These are phyloP conservation scores for Ferdinandea cuprea DNA, from an alignment of 2,888 invertebrate genomes.

Conservation along the genomic window DNA sequence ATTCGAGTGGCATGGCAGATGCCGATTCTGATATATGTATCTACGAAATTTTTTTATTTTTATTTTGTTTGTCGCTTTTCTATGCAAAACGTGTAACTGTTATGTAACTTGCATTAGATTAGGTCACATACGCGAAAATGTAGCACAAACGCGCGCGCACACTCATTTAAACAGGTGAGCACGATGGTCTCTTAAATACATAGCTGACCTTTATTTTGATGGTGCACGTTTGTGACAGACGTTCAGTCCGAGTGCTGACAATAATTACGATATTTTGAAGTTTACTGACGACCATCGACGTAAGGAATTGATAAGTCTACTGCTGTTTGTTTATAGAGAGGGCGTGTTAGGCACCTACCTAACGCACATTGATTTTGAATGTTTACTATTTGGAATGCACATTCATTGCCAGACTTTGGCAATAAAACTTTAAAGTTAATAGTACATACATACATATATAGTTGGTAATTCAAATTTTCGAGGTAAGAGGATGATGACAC, in stretches of 20 bases:
- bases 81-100: constrained; percentile 71
- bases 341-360: constrained; percentile 45
- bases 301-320: constrained; percentile 6
- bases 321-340: constrained; percentile 8
- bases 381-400: constrained; percentile 47
- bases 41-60: too few species aligned
- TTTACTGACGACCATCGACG: constrained; percentile 37
- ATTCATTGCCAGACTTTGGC: constrained; percentile 44
- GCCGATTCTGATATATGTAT: constrained; percentile 15
- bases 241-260: constrained; percentile 40
- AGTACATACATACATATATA: too few species aligned
- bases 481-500: constrained; percentile 42
- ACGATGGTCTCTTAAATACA: constrained; percentile 13
- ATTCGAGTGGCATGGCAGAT: constrained; percentile 29
- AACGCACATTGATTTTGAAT: constrained; percentile 22
- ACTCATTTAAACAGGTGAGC: constrained; percentile 51
- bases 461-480: not conserved
- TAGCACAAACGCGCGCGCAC: constrained; percentile 40
- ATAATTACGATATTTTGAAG: constrained; percentile 43
- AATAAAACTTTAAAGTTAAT: constrained; percentile 25
- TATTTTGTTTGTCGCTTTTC: constrained; percentile 32
- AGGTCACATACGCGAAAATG: constrained; percentile 58
- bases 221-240: constrained; percentile 26
- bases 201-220: constrained; percentile 53
- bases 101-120: constrained; percentile 66